Base-by-base conservation (phyloP, 1,140 invertebrate species). In the Ooceraea biroi region DNA sequence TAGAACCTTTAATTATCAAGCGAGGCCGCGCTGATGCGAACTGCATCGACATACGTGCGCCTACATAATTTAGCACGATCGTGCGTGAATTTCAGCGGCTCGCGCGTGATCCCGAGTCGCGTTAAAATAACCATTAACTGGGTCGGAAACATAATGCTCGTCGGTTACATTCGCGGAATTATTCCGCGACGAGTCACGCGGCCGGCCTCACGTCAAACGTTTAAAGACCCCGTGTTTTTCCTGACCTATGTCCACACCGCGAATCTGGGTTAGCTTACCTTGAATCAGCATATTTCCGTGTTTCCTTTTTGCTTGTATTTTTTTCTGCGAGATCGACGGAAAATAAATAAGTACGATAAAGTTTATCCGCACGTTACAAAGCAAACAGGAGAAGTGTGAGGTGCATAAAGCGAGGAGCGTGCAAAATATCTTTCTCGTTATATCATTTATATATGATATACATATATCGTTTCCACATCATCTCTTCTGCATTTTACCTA, bases 51-150 rank as follows among this genome's bases (percentile, higher is more conserved):
- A 22, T 12, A 50, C n/a, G 52, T 46, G 76, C 25, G 36, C 36
- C 36, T 36, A 36, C 7, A 71, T 46, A 69, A 69, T 30, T 80
- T 58, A 71, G 22, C 36, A 46, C n/a, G 52, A 71, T 44, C 25
- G 25, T 22, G 22, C 52, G 55, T 68, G 76, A 30, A 80, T 80
- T 80, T 69, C 50, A 78, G 22, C 19, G 41, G 52, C 12, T 17
- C 22, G n/a, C 76, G 65, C 52, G 52, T 71, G 65, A 80, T 80
- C 52, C 52, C 52, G 36, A 46, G 50, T 58, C 25, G 76, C 52
- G 41, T 71, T 80, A 71, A 80, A 80, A 80, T 80, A 80, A 80
- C 52, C 36, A 71, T 80, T 80, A 80, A 80, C 65, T 80, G 41
- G 65, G 25, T 80, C 36, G 76, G 76, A 80, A 80, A 80, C 22